These are phyloP conservation scores for Botia almorhae DNA, from an alignment of 2,797 vertebrate species.

Conservation along the genomic window DNA sequence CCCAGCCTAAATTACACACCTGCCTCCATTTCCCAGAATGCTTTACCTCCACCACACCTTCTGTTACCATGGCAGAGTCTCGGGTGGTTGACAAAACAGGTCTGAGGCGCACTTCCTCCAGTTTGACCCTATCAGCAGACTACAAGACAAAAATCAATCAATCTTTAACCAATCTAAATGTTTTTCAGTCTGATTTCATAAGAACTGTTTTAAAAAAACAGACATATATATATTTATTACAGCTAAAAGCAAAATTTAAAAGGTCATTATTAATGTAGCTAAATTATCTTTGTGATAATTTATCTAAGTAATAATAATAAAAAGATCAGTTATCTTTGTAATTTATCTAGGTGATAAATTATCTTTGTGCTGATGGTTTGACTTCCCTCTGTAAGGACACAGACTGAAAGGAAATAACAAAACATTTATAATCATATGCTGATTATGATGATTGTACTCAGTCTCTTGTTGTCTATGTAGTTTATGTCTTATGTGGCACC, in stretches of 20 bases:
- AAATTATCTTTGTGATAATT: too few species aligned
- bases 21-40: conserved; percentile 91
- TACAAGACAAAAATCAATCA: conserved; percentile 54
- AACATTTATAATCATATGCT: background rate
- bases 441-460: too few species aligned
- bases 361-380: conserved; percentile 63
- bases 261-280: too few species aligned
- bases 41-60: conserved; percentile 93
- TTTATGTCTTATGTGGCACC: too few species aligned
- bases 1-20: conserved; percentile 87
- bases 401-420: conserved; percentile 3
- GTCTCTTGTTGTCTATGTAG: too few species aligned
- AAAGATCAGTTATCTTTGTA: too few species aligned
- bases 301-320: too few species aligned
- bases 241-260: too few species aligned
- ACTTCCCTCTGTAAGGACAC: conserved; percentile 67
- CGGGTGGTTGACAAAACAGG: conserved; percentile 81
- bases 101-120: conserved; percentile 88
- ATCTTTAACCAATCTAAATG: too few species aligned
- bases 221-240: background rate
- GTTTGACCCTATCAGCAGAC: conserved; percentile 65
- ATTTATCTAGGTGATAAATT: too few species aligned
- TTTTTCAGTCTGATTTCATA: background rate
- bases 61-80: conserved; percentile 77
- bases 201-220: background rate